phyloP scores from a whole-genome alignment of 1,140 invertebrate species.

The Drosophila bifasciata region DNA sequence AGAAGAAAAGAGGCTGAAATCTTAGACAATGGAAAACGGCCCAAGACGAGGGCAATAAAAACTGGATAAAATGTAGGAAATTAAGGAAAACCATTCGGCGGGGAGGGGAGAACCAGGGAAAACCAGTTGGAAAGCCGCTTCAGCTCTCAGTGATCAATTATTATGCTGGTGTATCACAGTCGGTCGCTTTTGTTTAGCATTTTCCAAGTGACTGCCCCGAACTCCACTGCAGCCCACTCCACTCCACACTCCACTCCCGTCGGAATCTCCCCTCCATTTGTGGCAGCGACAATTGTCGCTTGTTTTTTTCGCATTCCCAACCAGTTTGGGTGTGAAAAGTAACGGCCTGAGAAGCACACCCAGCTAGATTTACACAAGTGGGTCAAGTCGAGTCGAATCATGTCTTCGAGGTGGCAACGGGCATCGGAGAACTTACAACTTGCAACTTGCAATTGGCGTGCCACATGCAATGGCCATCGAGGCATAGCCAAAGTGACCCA shows the following conservation, averaged over 20 bases:
- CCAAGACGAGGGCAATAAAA: slow-evolving; percentile 61
- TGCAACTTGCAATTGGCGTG: slow-evolving; percentile 47
- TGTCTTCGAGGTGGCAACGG: slow-evolving; percentile 19
- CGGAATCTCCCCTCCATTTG: neutral
- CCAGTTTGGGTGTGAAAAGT: slow-evolving; percentile 76
- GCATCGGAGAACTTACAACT: slow-evolving; percentile 6
- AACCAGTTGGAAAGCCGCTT: slow-evolving; percentile 68
- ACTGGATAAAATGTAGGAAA: slow-evolving; percentile 57
- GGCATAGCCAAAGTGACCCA: slow-evolving; percentile 63
- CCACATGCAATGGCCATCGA: slow-evolving; percentile 59
- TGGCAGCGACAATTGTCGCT: slow-evolving; percentile 63
- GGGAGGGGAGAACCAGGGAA: slow-evolving; percentile 9
- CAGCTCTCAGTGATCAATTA: slow-evolving; percentile 50
- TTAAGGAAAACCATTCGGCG: slow-evolving; percentile 24
- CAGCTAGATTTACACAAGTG: slow-evolving; percentile 59
- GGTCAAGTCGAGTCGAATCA: slow-evolving; percentile 38
- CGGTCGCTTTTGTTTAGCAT: slow-evolving; percentile 53
- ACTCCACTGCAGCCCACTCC: no score
- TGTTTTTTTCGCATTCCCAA: slow-evolving; percentile 58
- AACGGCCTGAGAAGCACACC: slow-evolving; percentile 49
- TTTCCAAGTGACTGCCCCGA: slow-evolving; percentile 60
- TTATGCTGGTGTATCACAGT: slow-evolving; percentile 51
- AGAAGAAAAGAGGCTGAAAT: slow-evolving; percentile 41
- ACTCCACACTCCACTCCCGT: no score
- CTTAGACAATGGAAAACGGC: slow-evolving; percentile 46